Evolutionary conservation across 2,113 vertebrate species (phyloP).

Genomic region (Sorex fumeus): DNA sequence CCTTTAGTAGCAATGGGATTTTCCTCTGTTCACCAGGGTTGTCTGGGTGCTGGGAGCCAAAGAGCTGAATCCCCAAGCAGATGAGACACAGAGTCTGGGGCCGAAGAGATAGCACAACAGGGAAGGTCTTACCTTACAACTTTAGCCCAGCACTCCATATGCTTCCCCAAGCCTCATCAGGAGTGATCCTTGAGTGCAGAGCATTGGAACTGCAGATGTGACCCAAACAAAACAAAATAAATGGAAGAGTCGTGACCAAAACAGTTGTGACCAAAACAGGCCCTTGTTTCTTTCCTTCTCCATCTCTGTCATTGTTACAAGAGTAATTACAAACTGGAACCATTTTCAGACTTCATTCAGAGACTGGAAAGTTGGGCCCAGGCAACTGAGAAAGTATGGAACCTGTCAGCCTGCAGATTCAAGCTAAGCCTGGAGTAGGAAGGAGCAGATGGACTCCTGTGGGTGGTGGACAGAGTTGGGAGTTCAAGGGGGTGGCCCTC

Average conservation of each 20-base stretch:
- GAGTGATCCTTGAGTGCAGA: no score
- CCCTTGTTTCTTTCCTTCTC: background rate
- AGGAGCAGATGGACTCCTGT: conserved; percentile 69
- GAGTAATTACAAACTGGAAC: background rate
- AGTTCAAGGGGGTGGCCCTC: conserved; percentile 18
- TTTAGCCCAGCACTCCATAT: no score
- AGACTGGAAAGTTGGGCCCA: conserved; percentile 52
- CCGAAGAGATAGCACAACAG: no score
- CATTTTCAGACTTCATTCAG: conserved; percentile 21
- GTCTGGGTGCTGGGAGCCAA: background rate
- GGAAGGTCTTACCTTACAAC: no score
- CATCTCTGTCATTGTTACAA: conserved; percentile 40
- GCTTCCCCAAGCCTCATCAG: no score
- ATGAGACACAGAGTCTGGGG: background rate
- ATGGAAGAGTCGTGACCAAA: background rate
- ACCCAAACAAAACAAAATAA: no score
- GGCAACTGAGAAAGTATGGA: conserved; percentile 63
- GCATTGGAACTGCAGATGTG: no score
- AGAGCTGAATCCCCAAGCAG: background rate
- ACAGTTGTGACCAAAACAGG: background rate
- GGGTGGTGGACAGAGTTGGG: conserved; percentile 52
- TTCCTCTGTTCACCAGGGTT: background rate
- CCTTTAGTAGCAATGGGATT: background rate
- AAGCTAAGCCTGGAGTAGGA: conserved; percentile 26
- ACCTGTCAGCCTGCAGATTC: conserved; percentile 38